These are phyloP conservation scores for Malacoraja senta DNA, from an alignment of 2,797 vertebrate species.

Conservation along the genomic window DNA sequence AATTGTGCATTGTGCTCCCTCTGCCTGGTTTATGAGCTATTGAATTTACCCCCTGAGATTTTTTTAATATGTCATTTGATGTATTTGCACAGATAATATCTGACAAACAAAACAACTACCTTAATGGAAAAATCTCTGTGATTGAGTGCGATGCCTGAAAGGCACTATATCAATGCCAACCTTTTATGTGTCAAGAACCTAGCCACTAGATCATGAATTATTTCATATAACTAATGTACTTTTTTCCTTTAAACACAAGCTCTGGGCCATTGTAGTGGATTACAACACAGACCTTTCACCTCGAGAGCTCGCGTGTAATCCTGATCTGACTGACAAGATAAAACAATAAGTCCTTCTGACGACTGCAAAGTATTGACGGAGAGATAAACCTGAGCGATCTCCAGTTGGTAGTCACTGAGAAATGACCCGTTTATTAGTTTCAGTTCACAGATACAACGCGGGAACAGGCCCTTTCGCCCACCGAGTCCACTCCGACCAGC, in stretches of 20 bases:
- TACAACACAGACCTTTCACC: slow-evolving; percentile 15
- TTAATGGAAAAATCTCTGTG: slow-evolving; percentile 31
- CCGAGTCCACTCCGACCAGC: too few species aligned
- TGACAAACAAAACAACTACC: slow-evolving; percentile 31
- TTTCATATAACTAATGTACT: slow-evolving; percentile 9
- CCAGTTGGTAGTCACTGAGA: slow-evolving; percentile 21
- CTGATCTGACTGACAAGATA: not conserved
- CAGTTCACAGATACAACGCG: too few species aligned
- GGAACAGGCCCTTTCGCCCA: too few species aligned
- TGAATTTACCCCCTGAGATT: not conserved
- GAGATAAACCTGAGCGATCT: slow-evolving; percentile 7
- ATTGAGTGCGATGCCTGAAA: slow-evolving; percentile 31
- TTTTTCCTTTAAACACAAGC: not conserved
- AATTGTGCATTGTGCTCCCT: too few species aligned
- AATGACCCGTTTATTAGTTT: not conserved
- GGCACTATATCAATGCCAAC: slow-evolving; percentile 21
- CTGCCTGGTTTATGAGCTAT: too few species aligned
- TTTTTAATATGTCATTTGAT: not conserved
- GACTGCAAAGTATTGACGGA: not conserved
- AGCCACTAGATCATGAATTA: slow-evolving; percentile 20
- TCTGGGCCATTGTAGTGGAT: not conserved
- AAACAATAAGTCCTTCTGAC: not conserved
- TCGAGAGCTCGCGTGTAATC: not conserved
- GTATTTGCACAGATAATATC: slow-evolving; percentile 34
- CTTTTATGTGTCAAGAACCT: not conserved